Evolutionary conservation across 2,797 vertebrate genomes (phyloP).

Genomic region (Smutsia gigantea): DNA sequence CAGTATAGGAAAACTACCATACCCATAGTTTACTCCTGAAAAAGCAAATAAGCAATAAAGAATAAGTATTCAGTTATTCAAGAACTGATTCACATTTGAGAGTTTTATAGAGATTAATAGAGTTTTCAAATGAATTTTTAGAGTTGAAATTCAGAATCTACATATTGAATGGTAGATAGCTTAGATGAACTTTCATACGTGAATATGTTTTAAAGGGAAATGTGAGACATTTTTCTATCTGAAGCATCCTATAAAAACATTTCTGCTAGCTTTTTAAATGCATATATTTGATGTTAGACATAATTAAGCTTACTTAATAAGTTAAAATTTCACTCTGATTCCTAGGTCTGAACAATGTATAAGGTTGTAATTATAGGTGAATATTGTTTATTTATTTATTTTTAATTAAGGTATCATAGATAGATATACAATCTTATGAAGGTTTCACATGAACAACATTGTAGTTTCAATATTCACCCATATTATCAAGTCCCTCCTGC

Average conservation of each 20-base stretch:
- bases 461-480: too few relatives aligned
- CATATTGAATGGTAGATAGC: not conserved
- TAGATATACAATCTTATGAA: too few relatives aligned
- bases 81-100: not conserved
- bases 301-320: not conserved
- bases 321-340: not conserved
- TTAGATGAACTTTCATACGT: not conserved
- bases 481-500: too few relatives aligned
- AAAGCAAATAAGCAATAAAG: not conserved
- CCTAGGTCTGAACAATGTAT: not conserved
- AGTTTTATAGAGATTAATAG: not conserved
- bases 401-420: too few relatives aligned
- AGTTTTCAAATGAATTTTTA: not conserved
- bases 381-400: too few relatives aligned
- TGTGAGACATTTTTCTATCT: not conserved
- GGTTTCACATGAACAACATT: too few relatives aligned
- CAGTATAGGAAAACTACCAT: not conserved
- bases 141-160: not conserved
- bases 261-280: not conserved
- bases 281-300: not conserved
- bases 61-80: not conserved
- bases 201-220: not conserved
- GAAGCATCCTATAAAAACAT: not conserved
- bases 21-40: not conserved
- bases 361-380: not conserved